These are phyloP conservation scores for Fragum fragum DNA, from an alignment of 2,888 invertebrate species.

Conservation along the genomic window DNA sequence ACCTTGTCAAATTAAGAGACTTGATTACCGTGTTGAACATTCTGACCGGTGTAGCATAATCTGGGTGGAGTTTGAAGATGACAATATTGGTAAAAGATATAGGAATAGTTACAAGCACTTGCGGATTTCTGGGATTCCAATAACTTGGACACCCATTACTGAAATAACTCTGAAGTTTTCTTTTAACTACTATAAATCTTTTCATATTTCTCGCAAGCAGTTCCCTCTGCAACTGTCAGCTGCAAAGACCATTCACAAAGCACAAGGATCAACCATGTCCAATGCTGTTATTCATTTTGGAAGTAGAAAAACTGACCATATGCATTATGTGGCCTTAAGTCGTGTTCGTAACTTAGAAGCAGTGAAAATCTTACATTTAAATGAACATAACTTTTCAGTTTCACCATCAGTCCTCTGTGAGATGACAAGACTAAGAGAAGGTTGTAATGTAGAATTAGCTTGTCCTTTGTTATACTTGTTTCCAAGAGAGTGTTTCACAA, in stretches of 20 bases:
- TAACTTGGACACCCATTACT: slow-evolving; percentile 11
- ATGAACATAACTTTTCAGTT: slow-evolving; percentile 35
- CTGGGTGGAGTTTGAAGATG: slow-evolving; percentile 45
- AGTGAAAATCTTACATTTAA: slow-evolving; percentile 44
- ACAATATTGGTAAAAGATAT: slow-evolving; percentile 21
- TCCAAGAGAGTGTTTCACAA: neutral
- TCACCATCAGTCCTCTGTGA: slow-evolving; percentile 42
- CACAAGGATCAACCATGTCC: slow-evolving; percentile 26
- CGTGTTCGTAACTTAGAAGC: too few species aligned
- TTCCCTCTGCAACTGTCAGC: slow-evolving; percentile 17
- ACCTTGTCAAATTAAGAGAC: slow-evolving; percentile 40
- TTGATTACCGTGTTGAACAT: slow-evolving; percentile 38
- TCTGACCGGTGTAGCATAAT: slow-evolving; percentile 42
- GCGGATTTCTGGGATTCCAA: slow-evolving; percentile 15
- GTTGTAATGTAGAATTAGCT: slow-evolving; percentile 6
- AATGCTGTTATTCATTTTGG: slow-evolving; percentile 8
- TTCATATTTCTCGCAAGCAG: slow-evolving; percentile 7
- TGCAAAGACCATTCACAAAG: slow-evolving; percentile 31
- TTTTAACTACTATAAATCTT: neutral
- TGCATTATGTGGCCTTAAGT: too few species aligned
- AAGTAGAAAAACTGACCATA: slow-evolving; percentile 25
- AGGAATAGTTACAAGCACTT: slow-evolving; percentile 29
- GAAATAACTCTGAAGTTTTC: slow-evolving; percentile 6
- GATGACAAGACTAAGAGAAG: slow-evolving; percentile 39
- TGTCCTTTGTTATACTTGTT: slow-evolving; percentile 1